These are phyloP conservation scores for Helleia helle DNA, from an alignment of 2,888 invertebrate species.

Conservation along the genomic window DNA sequence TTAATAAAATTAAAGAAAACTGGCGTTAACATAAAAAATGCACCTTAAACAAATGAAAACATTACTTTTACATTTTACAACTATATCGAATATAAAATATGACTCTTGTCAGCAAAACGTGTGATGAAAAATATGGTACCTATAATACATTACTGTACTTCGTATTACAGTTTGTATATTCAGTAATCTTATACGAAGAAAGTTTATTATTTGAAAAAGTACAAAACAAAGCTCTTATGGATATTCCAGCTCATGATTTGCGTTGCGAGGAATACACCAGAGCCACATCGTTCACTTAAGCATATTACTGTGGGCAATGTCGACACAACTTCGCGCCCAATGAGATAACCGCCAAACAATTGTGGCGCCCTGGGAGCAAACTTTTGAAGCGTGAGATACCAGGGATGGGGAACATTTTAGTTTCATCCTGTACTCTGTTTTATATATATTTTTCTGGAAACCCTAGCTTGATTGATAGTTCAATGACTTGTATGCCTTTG, in stretches of 20 bases:
- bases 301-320: constrained; percentile 51
- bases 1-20: no score
- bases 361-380: constrained; percentile 50
- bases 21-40: no score
- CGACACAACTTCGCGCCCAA: constrained; percentile 47
- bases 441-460: neutral
- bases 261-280: constrained; percentile 45
- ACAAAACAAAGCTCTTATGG: constrained; percentile 2
- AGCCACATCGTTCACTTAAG: constrained; percentile 70
- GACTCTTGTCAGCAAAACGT: no score
- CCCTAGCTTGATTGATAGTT: neutral
- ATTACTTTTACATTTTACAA: no score
- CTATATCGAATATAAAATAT: no score
- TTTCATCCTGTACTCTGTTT: neutral
- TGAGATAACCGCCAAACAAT: constrained; percentile 58
- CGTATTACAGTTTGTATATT: no score
- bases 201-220: constrained; percentile 2
- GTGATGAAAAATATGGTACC: no score
- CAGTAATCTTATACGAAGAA: no score
- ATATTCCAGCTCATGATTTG: constrained; percentile 8
- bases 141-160: no score
- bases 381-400: constrained; percentile 35
- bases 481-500: neutral
- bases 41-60: no score
- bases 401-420: constrained; percentile 26